Evolutionary conservation across 2,113 vertebrate species (phyloP), one percentile per base, ranked within the genome.

Genomic region (Thryonomys swinderianus): DNA sequence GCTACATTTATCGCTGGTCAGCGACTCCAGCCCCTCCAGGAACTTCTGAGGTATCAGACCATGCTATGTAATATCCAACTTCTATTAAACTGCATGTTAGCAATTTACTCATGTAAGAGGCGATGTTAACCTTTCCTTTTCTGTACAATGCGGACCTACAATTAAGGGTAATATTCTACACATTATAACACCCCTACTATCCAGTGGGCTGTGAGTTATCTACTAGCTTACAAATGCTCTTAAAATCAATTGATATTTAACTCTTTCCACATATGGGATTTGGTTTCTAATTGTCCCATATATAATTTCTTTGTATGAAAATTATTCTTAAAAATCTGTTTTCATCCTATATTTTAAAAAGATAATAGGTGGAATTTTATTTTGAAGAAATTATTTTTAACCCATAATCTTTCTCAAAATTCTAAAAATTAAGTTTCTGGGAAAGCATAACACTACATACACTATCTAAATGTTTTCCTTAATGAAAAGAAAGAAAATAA

Each of bases 311-410:
- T 61, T 59, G 0, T 10, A 62, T 57, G 55, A 83, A 84, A 76
- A n/a, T 93, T 76, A 82, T n/a, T 25, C 83, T 86, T 57, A 21
- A 27, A 95, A 92, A 86, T 48, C 25, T 86, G 25, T 37, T 6
- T 18, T 92, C 25, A 78, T 71, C 0, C 27, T 81, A 51, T 17
- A 40, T 67, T 73, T 71, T 76, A 13, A 45, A 93, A 82, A 88
- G 61, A 59, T 57, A 93, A 80, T 87, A 81, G 87, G 85, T 80
- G 8, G 9, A 40, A 1, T 32, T 84, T 66, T 82, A 94, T 45
- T 91, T 91, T 83, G 9, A 10, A 88, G 21, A 78, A 61, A 27
- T 25, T 13, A 74, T 30, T 1, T 79, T 83, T 82, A 92, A 30
- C 8, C 4, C 27, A 55, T 17, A 37, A 30, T 17, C 23, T 67